phyloP scores from a whole-genome alignment of 2,888 invertebrate species.

The Parthenolecanium corni region DNA sequence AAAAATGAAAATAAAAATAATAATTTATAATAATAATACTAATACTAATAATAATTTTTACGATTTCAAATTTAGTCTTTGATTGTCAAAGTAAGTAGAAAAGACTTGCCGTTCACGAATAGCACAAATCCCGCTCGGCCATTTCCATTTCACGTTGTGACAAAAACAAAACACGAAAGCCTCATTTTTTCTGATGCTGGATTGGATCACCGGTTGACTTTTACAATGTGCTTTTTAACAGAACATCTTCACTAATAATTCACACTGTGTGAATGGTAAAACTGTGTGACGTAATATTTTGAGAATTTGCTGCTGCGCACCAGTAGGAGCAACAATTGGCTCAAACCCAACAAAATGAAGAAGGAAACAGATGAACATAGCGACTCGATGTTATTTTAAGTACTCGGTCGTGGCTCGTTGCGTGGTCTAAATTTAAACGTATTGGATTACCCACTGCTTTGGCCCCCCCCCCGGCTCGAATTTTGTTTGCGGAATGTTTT shows the following conservation, averaged over 20 bases:
- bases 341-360: constrained; percentile 6
- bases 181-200: not conserved
- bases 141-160: not conserved
- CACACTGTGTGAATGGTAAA: not conserved
- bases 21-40: too few species aligned
- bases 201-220: not conserved
- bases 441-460: constrained; percentile 1
- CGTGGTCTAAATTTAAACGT: constrained; percentile 18
- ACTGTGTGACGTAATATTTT: constrained; percentile 15
- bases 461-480: too few species aligned
- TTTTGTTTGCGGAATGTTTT: too few species aligned
- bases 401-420: constrained; percentile 2
- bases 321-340: constrained; percentile 9
- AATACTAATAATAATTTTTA: too few species aligned
- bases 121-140: too few species aligned
- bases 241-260: not conserved
- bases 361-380: not conserved
- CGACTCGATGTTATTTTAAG: constrained; percentile 13
- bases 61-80: too few species aligned
- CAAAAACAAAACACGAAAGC: not conserved
- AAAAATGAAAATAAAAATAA: too few species aligned
- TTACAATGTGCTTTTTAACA: not conserved
- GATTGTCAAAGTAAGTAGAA: too few species aligned
- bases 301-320: constrained; percentile 5
- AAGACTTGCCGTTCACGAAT: too few species aligned